Evolutionary conservation across 2,113 vertebrate genomes (phyloP).

Genomic region (Melanostigma gelatinosum): DNA sequence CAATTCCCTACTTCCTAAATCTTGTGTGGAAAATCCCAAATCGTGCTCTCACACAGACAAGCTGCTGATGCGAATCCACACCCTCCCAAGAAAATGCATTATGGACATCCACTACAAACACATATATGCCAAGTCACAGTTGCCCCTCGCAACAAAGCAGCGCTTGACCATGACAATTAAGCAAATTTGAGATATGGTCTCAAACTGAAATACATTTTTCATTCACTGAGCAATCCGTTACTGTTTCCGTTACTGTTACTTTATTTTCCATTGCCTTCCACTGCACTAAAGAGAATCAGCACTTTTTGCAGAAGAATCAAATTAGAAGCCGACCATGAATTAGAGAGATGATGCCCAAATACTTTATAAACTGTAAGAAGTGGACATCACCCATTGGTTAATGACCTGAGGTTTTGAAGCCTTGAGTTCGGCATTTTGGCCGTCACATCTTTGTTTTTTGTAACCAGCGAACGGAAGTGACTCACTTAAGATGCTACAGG

Average conservation of each 20-base stretch:
- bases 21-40: neutral
- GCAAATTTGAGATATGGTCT: neutral
- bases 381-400: too few relatives aligned
- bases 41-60: neutral
- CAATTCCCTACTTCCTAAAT: constrained; percentile 36
- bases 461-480: too few relatives aligned
- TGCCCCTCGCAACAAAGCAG: too few relatives aligned
- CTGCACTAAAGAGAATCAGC: neutral
- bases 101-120: neutral
- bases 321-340: neutral
- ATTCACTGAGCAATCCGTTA: neutral
- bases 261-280: neutral
- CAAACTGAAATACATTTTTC: neutral
- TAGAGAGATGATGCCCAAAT: neutral
- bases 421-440: too few relatives aligned
- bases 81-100: neutral
- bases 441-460: too few relatives aligned
- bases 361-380: neutral
- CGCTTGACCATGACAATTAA: too few relatives aligned
- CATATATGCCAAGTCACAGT: neutral
- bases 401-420: too few relatives aligned
- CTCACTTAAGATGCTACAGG: too few relatives aligned
- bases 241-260: neutral
- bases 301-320: too few relatives aligned
- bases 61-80: neutral